phyloP scores from a whole-genome alignment of 2,797 vertebrate genomes.

The Malurus leucopterus region DNA sequence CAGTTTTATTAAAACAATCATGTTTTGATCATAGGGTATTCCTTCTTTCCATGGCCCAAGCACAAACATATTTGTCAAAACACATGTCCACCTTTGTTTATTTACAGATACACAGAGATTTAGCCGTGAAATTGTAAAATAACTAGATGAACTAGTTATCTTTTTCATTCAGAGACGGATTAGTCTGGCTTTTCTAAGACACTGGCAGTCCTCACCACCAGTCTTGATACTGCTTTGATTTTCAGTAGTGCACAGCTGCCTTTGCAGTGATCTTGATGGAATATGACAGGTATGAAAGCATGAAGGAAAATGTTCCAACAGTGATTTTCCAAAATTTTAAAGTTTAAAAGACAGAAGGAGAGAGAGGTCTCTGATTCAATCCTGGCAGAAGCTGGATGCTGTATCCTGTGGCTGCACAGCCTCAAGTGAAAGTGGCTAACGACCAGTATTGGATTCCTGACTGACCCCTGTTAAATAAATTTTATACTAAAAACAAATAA shows the following conservation, averaged over 20 bases:
- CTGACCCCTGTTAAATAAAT: background rate
- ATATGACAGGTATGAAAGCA: conserved; percentile 25
- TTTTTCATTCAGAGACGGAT: background rate
- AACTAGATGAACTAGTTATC: background rate
- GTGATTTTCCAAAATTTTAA: conserved; percentile 26
- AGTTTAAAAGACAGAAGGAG: background rate
- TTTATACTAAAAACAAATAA: background rate
- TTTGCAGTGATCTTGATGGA: conserved; percentile 31
- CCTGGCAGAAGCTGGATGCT: background rate
- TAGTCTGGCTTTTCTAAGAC: background rate
- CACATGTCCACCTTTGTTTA: background rate
- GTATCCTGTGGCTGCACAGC: background rate
- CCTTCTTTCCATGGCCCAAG: background rate
- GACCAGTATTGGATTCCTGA: background rate
- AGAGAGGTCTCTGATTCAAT: background rate
- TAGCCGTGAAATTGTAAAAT: background rate
- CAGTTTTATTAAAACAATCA: background rate
- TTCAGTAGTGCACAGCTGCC: background rate
- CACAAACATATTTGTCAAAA: background rate
- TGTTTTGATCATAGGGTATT: background rate
- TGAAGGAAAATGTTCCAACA: background rate
- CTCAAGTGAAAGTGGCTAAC: background rate
- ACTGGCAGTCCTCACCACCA: background rate
- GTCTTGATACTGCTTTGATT: background rate
- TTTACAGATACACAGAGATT: background rate